These are phyloP conservation scores for Fragum fragum DNA, from an alignment of 2,888 invertebrate species.

Conservation along the genomic window DNA sequence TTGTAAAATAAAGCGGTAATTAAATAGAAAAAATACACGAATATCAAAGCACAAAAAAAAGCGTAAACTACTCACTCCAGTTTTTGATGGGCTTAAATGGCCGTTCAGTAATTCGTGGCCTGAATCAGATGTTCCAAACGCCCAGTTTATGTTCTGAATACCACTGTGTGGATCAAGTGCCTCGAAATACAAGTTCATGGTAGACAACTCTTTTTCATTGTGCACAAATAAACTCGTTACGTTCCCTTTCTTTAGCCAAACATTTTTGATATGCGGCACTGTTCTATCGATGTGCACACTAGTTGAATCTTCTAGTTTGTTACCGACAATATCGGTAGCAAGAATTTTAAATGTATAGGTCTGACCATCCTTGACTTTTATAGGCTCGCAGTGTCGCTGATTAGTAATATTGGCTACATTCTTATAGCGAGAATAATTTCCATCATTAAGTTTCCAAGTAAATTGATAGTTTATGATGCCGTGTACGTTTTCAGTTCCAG, in stretches of 20 bases:
- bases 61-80: too few relatives aligned
- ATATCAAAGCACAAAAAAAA: too few relatives aligned
- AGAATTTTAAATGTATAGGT: constrained; percentile 51
- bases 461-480: constrained; percentile 57
- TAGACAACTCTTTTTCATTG: constrained; percentile 65
- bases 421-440: not conserved
- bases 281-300: constrained; percentile 64
- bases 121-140: constrained; percentile 56
- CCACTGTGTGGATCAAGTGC: constrained; percentile 73
- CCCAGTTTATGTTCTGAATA: constrained; percentile 63
- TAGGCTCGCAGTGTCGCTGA: constrained; percentile 41
- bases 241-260: constrained; percentile 61
- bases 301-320: constrained; percentile 48
- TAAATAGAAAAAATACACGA: too few relatives aligned
- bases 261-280: constrained; percentile 62
- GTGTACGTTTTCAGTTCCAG: constrained; percentile 64
- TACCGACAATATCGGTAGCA: constrained; percentile 62
- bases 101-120: constrained; percentile 16
- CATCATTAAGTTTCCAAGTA: constrained; percentile 18
- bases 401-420: constrained; percentile 29
- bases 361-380: constrained; percentile 57
- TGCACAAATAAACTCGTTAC: constrained; percentile 62
- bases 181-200: constrained; percentile 63
- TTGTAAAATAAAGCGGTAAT: too few relatives aligned
- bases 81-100: too few relatives aligned